Evolutionary conservation across 2,797 vertebrate genomes (phyloP), one percentile per base, ranked within the genome.

Genomic region (Ibycter americanus): DNA sequence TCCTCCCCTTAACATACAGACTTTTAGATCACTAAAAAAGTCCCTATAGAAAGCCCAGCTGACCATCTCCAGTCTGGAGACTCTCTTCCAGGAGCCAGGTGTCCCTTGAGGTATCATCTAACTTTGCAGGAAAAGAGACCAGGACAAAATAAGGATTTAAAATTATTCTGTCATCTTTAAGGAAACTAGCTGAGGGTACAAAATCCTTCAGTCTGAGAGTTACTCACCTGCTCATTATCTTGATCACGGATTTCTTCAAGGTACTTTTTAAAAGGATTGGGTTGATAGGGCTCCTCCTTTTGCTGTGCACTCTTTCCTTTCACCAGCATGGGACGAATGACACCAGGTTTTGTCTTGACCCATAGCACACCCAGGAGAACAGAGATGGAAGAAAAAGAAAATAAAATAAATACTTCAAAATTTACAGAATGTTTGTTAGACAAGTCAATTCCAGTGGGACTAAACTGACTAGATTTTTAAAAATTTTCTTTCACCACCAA

Each of bases 301-400:
- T 97, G 98, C 88, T 98, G 96, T 51, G 95, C 90, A 88, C 98
- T 97, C 97, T 98, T 99, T 63, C 98, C 98, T 98, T 98, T 98
- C 80, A 98, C 96, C 29, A 97, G 95, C 87, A 98, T 96, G 0
- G 99, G 99, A 51, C 98, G 99, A 97, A 99, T 99, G 31, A 99
- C 98, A 83, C 99, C 99, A 55, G 99, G 99, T 93, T 98, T 99
- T 38, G 99, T 99, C 99, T 99, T 93, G 58, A 93, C 58, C 97
- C 34, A 95, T 52, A 65, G 20, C 27, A 83, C 17, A 70, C 1
- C 47, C 87, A 46, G 13, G 9, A 89, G 42, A 76, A 87, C 84
- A 90, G 27, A 88, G 36, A 85, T 9, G 16, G 44, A 91, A 86
- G 40, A 79, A 65, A 54, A 90, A 80, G 14, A 56, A 56, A 63